Evolutionary conservation across 2,113 vertebrate genomes (phyloP).

Genomic region (Sorex fumeus): DNA sequence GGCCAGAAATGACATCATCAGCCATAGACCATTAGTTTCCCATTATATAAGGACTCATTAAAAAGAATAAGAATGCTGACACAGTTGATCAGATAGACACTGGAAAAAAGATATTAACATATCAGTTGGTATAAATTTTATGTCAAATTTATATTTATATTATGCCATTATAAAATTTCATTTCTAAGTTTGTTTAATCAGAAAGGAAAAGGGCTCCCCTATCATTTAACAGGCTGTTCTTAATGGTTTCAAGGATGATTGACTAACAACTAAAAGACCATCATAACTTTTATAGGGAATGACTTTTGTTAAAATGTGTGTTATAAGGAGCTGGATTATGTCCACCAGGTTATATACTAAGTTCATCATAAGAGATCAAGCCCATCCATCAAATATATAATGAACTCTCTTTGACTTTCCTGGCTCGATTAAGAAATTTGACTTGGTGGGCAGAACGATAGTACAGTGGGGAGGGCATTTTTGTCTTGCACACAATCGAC

Average conservation of each 20-base stretch:
- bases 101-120: neutral
- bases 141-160: slow-evolving; percentile 5
- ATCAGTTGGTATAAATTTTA: slow-evolving; percentile 17
- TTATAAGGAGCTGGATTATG: neutral
- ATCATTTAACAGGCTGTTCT: neutral
- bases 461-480: too few relatives aligned
- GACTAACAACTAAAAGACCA: neutral
- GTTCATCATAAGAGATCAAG: slow-evolving; percentile 29
- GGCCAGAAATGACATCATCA: slow-evolving; percentile 55
- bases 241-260: slow-evolving; percentile 1
- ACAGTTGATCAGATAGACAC: neutral
- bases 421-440: neutral
- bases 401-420: slow-evolving; percentile 11
- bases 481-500: too few relatives aligned
- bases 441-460: too few relatives aligned
- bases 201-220: slow-evolving; percentile 21
- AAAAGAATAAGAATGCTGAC: neutral
- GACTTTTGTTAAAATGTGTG: neutral
- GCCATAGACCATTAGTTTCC: slow-evolving; percentile 15
- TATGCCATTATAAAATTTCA: slow-evolving; percentile 28
- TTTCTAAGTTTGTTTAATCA: slow-evolving; percentile 35
- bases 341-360: neutral
- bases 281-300: slow-evolving; percentile 36
- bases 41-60: slow-evolving; percentile 17
- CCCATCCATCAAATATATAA: neutral